phyloP scores from a whole-genome alignment of 2,797 vertebrate genomes.

The Sphenodon punctatus region DNA sequence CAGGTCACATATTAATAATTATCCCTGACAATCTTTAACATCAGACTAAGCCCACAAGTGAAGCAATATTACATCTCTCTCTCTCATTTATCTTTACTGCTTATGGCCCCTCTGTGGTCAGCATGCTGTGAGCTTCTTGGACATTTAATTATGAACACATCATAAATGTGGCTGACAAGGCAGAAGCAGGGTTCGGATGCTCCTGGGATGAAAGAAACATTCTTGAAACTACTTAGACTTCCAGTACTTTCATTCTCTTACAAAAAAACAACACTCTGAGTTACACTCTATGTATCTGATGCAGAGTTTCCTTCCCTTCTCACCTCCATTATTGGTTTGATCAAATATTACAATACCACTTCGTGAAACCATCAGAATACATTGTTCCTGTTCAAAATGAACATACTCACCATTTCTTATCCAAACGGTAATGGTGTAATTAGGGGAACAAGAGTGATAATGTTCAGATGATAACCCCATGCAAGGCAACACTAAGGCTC shows the following conservation, averaged over 20 bases:
- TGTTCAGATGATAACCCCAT: too few species aligned
- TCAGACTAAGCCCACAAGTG: slow-evolving; percentile 87
- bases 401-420: neutral
- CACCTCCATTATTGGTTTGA: slow-evolving; percentile 11
- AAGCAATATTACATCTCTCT: slow-evolving; percentile 88
- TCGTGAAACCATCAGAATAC: neutral
- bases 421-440: neutral
- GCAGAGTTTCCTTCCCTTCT: slow-evolving; percentile 8
- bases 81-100: slow-evolving; percentile 91
- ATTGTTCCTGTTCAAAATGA: neutral
- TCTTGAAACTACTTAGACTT: slow-evolving; percentile 66
- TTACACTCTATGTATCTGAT: neutral
- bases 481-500: too few species aligned
- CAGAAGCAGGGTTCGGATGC: slow-evolving; percentile 75
- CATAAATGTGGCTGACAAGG: slow-evolving; percentile 88
- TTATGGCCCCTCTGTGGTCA: slow-evolving; percentile 83
- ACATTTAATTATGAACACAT: slow-evolving; percentile 91
- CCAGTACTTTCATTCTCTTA: slow-evolving; percentile 53
- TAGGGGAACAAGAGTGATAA: too few species aligned
- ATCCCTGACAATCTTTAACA: slow-evolving; percentile 90
- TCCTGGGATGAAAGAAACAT: slow-evolving; percentile 70
- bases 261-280: slow-evolving; percentile 43
- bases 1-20: slow-evolving; percentile 92
- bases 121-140: slow-evolving; percentile 74
- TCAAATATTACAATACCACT: neutral